Evolutionary conservation across 2,888 invertebrate species (phyloP), one percentile per base, ranked within the genome.

Genomic region (Candidula unifasciata): DNA sequence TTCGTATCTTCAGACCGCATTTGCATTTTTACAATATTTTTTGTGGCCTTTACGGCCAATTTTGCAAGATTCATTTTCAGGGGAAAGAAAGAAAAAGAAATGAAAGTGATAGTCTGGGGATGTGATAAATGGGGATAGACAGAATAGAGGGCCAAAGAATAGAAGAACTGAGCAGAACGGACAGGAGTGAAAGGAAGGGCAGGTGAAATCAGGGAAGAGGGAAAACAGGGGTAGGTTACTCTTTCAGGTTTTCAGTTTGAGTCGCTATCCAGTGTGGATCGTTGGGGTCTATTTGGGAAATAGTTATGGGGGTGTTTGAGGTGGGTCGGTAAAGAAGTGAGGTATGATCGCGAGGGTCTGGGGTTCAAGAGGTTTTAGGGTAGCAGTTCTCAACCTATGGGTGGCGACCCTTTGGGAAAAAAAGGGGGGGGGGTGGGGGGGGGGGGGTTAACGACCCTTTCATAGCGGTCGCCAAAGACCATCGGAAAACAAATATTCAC

Each of bases 1-100:
- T 60, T 78, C 64, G 37, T 37, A 64, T n/a, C 64, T 44, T 33
- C 35, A 57, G 57, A 57, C 60, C 77, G 30, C n/a, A 64, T 78
- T 78, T 64, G 78, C 78, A 78, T 64, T 78, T 64, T 44, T 37
- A 52, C 8, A 71, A 71, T 33, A 71, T 77, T 77, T 33, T 57
- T n/a, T 33, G n/a, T 0, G 18, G 71, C 52, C 33, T 2, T 44
- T 13, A 30, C 30, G 54, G 57, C 37, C 33, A 77, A 21, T 77
- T 77, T 57, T 33, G 21, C 21, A 77, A 77, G 27, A 77, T 52
- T 52, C 33, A 33, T 74, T 69, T 30, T 69, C 69, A 3, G 5
- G 5, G 3, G 18, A 60, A 60, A 60, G 18, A 60, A 60, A 60
- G 18, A 60, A 60, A 60, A 60, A 68, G 27, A 68, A 69, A 33